These are phyloP conservation scores for Cecropterus lyciades DNA, from an alignment of 1,140 invertebrate genomes.

Conservation along the genomic window DNA sequence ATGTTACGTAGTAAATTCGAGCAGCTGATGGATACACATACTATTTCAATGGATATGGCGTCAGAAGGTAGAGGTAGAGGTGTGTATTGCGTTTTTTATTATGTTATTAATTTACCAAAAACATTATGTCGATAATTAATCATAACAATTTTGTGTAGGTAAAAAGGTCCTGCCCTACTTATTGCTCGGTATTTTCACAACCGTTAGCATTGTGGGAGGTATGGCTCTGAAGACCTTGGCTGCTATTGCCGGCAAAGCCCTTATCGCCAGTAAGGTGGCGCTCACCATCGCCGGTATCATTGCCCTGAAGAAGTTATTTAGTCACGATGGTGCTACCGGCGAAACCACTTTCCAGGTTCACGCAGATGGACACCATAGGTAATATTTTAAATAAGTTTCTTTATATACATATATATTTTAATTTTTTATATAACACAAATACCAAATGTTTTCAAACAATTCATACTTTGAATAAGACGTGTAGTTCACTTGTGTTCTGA, in stretches of 20 bases:
- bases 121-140: constrained; percentile 1
- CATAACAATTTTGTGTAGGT: constrained; percentile 56
- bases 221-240: constrained; percentile 87
- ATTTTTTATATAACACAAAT: too few species aligned
- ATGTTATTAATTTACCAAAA: not conserved
- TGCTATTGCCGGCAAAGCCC: constrained; percentile 87
- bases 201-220: constrained; percentile 85
- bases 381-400: constrained; percentile 47
- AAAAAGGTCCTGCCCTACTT: constrained; percentile 84
- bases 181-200: constrained; percentile 86
- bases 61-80: constrained; percentile 82
- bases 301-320: constrained; percentile 88
- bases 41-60: constrained; percentile 77
- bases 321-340: constrained; percentile 84
- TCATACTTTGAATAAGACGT: too few species aligned
- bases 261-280: constrained; percentile 88
- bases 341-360: constrained; percentile 88
- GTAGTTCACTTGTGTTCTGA: not conserved
- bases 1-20: constrained; percentile 78
- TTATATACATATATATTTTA: too few species aligned
- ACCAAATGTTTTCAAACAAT: too few species aligned
- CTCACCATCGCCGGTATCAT: constrained; percentile 88
- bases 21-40: constrained; percentile 79
- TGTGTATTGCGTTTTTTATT: constrained; percentile 39
- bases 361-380: constrained; percentile 87